Conservation (phyloP, 1,140 invertebrate genomes). For the Sarcophaga peregrina region DNA sequence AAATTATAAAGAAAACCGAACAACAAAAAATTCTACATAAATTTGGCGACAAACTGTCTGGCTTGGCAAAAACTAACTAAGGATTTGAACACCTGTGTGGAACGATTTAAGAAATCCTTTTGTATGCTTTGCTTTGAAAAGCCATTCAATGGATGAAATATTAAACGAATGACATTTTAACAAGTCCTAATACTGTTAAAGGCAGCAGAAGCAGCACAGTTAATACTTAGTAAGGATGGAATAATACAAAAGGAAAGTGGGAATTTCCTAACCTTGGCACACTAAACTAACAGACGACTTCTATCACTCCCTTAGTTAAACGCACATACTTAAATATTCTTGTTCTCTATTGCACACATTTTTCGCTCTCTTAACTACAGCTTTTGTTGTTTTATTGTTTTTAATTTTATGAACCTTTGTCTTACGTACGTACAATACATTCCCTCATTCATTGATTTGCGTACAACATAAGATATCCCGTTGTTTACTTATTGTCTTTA, state of each 20-base stretch:
- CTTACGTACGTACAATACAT: neutral
- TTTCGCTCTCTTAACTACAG: neutral
- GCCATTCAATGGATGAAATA: conserved; percentile 1
- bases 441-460: conserved; percentile 14
- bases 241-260: conserved; percentile 47
- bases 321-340: neutral
- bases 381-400: conserved; percentile 3
- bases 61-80: neutral
- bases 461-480: neutral
- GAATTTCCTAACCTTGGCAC: conserved; percentile 53
- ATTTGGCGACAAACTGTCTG: conserved; percentile 58
- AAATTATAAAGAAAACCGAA: too few species aligned
- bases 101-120: neutral
- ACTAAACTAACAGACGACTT: too few species aligned
- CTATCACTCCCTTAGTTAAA: neutral
- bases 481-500: conserved; percentile 26
- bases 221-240: too few species aligned
- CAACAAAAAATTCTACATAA: neutral
- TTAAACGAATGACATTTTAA: conserved; percentile 62
- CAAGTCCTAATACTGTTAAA: conserved; percentile 27
- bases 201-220: neutral
- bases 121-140: neutral
- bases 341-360: neutral
- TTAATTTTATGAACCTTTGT: neutral
- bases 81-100: conserved; percentile 25